Evolutionary conservation across 1,140 invertebrate genomes (phyloP).

Genomic region (Goniozus legneri): DNA sequence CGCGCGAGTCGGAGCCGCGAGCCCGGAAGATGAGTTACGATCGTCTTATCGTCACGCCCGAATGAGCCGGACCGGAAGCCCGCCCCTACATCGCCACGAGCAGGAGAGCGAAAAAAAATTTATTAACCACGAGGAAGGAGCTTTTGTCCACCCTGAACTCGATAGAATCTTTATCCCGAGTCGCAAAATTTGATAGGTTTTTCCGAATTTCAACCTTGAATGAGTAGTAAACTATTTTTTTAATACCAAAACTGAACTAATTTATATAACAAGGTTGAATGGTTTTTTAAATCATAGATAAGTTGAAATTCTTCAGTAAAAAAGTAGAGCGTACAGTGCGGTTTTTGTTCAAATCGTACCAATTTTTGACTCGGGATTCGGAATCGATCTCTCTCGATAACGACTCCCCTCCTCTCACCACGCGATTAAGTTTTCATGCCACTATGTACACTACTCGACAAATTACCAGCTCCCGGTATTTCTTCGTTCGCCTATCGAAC

Average conservation of each 20-base stretch:
- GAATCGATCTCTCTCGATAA: too few relatives aligned
- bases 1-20: conserved; percentile 10
- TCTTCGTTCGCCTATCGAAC: too few relatives aligned
- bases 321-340: too few relatives aligned
- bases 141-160: not conserved
- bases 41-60: conserved; percentile 14
- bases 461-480: too few relatives aligned
- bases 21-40: conserved; percentile 21
- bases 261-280: not conserved
- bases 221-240: not conserved
- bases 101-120: not conserved
- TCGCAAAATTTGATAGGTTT: not conserved
- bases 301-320: too few relatives aligned
- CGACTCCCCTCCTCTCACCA: too few relatives aligned
- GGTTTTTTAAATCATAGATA: too few relatives aligned
- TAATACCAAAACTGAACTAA: not conserved
- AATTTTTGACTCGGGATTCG: too few relatives aligned
- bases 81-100: not conserved
- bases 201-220: not conserved
- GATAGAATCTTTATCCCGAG: not conserved
- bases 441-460: too few relatives aligned
- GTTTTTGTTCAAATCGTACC: too few relatives aligned
- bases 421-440: too few relatives aligned
- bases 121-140: not conserved
- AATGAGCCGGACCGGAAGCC: too few relatives aligned